A percentile compares a stretch with the other conserved stretches of the same genome.
Evolutionary conservation across 2,113 vertebrate species (phyloP).

Genomic region (Xyrauchen texanus): DNA sequence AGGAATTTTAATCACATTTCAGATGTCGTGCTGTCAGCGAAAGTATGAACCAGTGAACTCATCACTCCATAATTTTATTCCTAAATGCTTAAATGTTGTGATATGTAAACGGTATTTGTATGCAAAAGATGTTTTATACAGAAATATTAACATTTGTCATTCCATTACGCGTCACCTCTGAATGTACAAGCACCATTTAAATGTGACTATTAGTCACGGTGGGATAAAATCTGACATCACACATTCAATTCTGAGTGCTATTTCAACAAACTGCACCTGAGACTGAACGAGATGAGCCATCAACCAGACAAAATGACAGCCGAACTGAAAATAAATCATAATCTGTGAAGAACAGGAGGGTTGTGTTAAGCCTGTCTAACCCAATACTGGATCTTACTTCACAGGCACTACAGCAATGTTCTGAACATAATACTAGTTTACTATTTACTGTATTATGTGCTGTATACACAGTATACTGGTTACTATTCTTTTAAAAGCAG

Average conservation of each 20-base stretch:
- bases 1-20: no score
- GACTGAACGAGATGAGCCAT: constrained; percentile 24
- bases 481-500: no score
- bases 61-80: neutral
- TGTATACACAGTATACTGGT: neutral
- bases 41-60: neutral
- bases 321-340: constrained; percentile 26
- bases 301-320: neutral
- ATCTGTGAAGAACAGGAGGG: constrained; percentile 3
- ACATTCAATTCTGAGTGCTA: constrained; percentile 24
- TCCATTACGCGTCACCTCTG: constrained; percentile 3
- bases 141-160: constrained; percentile 21
- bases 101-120: neutral
- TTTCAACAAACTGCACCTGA: constrained; percentile 30
- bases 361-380: neutral
- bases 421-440: neutral
- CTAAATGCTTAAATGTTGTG: neutral
- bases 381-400: neutral
- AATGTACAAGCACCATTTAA: constrained; percentile 14
- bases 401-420: no score
- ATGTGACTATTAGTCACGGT: constrained; percentile 21
- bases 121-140: neutral
- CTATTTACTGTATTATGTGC: neutral
- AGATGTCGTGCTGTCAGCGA: neutral
- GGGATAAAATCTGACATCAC: constrained; percentile 30